Percentiles rank a stretch among this genome's conserved stretches.
phyloP scores from a whole-genome alignment of 92 coral and sea anemone species.

The Paragorgia papillata region DNA sequence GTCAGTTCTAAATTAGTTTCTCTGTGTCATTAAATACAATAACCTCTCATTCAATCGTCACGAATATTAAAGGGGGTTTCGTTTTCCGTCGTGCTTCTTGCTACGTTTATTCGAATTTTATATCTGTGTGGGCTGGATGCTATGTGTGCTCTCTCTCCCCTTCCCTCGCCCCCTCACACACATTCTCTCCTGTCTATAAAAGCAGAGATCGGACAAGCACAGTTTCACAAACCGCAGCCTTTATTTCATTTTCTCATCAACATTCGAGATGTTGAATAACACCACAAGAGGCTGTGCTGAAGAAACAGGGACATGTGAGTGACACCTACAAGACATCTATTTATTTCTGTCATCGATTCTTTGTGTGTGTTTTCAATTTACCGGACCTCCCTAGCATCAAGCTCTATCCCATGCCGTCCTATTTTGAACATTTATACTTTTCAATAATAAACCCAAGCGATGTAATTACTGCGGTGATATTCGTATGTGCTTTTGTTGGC shows the following conservation, averaged over 20 bases:
- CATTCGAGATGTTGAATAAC: neutral
- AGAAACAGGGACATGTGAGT: neutral
- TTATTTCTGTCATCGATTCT: neutral
- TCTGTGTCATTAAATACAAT: too few relatives aligned
- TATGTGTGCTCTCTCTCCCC: too few relatives aligned
- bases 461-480: neutral
- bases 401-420: too few relatives aligned
- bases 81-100: neutral
- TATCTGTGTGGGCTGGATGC: constrained; percentile 1
- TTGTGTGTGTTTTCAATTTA: neutral
- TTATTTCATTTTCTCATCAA: neutral
- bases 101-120: neutral
- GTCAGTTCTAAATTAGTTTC: too few relatives aligned
- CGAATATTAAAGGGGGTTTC: too few relatives aligned
- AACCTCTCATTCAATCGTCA: too few relatives aligned
- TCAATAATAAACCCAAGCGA: too few relatives aligned
- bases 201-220: neutral
- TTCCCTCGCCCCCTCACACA: too few relatives aligned
- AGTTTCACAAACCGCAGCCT: neutral
- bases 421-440: too few relatives aligned
- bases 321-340: neutral
- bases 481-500: constrained; percentile 2
- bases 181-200: neutral
- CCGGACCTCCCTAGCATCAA: neutral
- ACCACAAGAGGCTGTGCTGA: neutral